phyloP scores from a whole-genome alignment of 30 jellyfish, hydroid and myxozoan genomes.

The Chrysaora quinquecirrha region DNA sequence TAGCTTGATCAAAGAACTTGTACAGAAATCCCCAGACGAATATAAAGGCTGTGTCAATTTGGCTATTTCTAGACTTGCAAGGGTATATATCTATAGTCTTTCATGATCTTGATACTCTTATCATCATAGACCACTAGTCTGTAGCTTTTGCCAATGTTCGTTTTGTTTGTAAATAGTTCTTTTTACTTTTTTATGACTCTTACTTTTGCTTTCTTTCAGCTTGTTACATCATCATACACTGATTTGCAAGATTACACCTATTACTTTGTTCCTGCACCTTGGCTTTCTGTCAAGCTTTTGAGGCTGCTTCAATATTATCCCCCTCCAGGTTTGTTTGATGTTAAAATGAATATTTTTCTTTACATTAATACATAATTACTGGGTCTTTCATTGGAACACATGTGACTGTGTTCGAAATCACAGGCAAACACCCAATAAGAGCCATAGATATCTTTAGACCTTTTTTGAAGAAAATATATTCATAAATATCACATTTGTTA shows the following conservation, averaged over 20 bases:
- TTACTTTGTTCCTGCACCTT: constrained; percentile 97
- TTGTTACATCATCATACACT: constrained; percentile 89
- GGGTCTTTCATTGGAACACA: too few relatives aligned
- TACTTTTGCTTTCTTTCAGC: constrained; percentile 67
- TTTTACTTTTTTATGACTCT: too few relatives aligned
- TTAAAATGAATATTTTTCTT: too few relatives aligned
- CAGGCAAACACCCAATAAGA: too few relatives aligned
- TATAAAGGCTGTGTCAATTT: constrained; percentile 89
- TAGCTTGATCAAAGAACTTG: constrained; percentile 82
- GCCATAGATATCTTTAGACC: too few relatives aligned
- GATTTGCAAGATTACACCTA: constrained; percentile 96
- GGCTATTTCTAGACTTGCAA: constrained; percentile 80
- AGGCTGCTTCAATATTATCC: constrained; percentile 87
- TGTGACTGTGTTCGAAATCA: too few relatives aligned
- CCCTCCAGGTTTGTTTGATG: constrained; percentile 75
- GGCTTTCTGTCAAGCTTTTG: constrained; percentile 93
- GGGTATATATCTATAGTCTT: constrained; percentile 65
- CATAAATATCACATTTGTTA: too few relatives aligned
- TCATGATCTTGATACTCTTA: not conserved
- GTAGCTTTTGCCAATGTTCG: too few relatives aligned
- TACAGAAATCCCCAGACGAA: constrained; percentile 88
- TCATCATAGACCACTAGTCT: too few relatives aligned
- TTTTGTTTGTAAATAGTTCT: too few relatives aligned
- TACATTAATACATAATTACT: too few relatives aligned
- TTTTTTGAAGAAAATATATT: too few relatives aligned